These are phyloP conservation scores for Cydia fagiglandana DNA, from an alignment of 1,140 invertebrate genomes.

Conservation along the genomic window DNA sequence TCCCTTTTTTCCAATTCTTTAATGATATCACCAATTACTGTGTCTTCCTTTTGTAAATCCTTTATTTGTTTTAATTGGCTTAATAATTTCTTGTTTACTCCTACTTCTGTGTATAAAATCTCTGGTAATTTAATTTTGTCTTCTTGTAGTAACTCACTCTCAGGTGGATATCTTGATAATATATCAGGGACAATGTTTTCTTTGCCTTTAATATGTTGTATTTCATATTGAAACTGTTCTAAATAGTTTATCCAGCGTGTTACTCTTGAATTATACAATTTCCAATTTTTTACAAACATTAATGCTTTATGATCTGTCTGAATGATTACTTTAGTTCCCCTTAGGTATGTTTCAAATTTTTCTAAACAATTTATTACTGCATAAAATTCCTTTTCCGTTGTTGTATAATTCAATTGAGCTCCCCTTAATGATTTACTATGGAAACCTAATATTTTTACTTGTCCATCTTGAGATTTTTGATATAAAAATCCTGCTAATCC, in stretches of 20 bases:
- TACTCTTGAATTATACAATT: constrained; percentile 60
- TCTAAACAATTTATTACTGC: too few relatives aligned
- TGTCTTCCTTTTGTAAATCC: neutral
- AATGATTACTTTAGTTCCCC: constrained; percentile 48
- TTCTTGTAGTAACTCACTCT: constrained; percentile 40
- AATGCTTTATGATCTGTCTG: constrained; percentile 75
- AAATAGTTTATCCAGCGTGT: constrained; percentile 66
- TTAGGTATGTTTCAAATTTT: constrained; percentile 48
- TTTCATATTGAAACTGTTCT: constrained; percentile 51
- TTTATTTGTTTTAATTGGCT: constrained; percentile 24
- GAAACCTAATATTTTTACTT: constrained; percentile 39
- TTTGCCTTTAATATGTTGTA: too few relatives aligned
- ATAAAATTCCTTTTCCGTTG: constrained; percentile 57
- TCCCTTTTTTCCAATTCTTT: neutral
- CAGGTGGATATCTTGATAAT: constrained; percentile 45
- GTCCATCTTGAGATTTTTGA: constrained; percentile 38
- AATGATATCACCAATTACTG: neutral
- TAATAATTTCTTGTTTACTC: constrained; percentile 30
- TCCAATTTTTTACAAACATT: constrained; percentile 64
- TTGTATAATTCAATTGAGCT: constrained; percentile 48
- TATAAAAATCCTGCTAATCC: constrained; percentile 48
- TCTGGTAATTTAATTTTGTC: constrained; percentile 33
- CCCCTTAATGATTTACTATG: constrained; percentile 40
- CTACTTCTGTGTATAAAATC: constrained; percentile 34
- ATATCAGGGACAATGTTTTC: constrained; percentile 50